These are phyloP conservation scores for Drosophila lacertosa DNA, from an alignment of 1,140 invertebrate species.

Conservation along the genomic window DNA sequence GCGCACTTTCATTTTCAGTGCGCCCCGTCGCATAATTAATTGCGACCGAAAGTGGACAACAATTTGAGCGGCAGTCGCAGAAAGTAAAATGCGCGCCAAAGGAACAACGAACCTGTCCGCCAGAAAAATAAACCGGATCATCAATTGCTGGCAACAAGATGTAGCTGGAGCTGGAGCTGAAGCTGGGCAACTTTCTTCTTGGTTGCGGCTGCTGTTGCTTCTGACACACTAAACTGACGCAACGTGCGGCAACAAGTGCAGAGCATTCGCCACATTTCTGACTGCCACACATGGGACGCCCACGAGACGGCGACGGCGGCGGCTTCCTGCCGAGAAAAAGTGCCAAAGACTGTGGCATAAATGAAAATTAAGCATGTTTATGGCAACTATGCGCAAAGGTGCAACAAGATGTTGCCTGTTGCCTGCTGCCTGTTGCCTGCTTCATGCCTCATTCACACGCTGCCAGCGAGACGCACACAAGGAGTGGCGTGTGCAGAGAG, in stretches of 20 bases:
- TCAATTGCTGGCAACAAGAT: conserved; percentile 22
- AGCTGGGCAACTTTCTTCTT: conserved; percentile 73
- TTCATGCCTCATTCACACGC: conserved; percentile 66
- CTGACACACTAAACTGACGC: conserved; percentile 81
- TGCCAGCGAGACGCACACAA: conserved; percentile 2
- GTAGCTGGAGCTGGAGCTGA: conserved; percentile 18
- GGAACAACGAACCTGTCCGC: conserved; percentile 64
- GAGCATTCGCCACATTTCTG: conserved; percentile 20
- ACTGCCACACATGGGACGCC: conserved; percentile 47
- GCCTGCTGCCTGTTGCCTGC: neutral
- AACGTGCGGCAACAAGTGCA: conserved; percentile 73
- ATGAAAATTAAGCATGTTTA: conserved; percentile 68
- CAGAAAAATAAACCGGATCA: conserved; percentile 70
- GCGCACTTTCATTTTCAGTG: conserved; percentile 78
- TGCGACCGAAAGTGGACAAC: conserved; percentile 80
- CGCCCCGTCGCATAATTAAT: conserved; percentile 72
- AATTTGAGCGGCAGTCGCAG: conserved; percentile 67
- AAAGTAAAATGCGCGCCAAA: conserved; percentile 66
- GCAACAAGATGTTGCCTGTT: neutral
- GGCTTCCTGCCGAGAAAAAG: conserved; percentile 60
- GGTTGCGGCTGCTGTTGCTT: conserved; percentile 52
- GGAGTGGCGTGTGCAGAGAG: conserved; percentile 7
- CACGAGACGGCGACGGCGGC: conserved; percentile 41
- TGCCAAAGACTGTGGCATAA: conserved; percentile 55
- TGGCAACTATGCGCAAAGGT: conserved; percentile 29